These are phyloP conservation scores for Dufourea novaeangliae DNA, from an alignment of 1,140 invertebrate species.

Conservation along the genomic window DNA sequence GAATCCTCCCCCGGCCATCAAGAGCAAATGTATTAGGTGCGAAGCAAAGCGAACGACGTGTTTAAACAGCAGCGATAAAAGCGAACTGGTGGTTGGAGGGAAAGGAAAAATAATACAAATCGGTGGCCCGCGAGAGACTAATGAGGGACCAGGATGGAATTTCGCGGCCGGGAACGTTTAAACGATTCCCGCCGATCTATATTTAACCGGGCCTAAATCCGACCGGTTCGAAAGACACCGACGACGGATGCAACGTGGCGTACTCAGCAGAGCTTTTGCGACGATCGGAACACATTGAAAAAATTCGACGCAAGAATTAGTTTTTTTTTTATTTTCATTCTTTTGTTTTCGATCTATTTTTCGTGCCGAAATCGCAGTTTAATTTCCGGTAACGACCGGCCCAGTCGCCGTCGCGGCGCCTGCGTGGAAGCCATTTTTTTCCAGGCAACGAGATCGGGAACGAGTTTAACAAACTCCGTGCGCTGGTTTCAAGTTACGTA, in stretches of 20 bases:
- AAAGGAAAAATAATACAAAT: conserved; percentile 36
- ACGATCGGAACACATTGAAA: neutral
- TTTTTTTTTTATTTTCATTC: neutral
- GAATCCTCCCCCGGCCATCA: too few relatives aligned
- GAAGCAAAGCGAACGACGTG: neutral
- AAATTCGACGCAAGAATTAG: conserved; percentile 22
- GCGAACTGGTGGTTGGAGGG: neutral
- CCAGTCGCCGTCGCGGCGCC: neutral
- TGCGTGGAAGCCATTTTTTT: conserved; percentile 31
- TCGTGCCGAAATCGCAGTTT: neutral
- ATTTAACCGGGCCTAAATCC: conserved; percentile 62
- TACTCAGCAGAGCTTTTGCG: neutral
- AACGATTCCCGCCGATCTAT: conserved; percentile 51
- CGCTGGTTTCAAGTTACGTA: conserved; percentile 46
- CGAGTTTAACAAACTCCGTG: conserved; percentile 53
- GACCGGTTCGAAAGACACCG: conserved; percentile 28
- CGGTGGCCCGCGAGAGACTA: conserved; percentile 19
- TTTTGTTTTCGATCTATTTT: neutral
- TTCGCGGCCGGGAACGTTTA: conserved; percentile 25
- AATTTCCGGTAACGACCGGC: neutral
- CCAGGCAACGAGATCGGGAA: conserved; percentile 8
- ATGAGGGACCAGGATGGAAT: conserved; percentile 32
- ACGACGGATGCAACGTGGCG: conserved; percentile 21
- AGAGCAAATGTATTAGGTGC: neutral
- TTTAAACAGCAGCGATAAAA: conserved; percentile 25